Conservation (phyloP, 2,113 vertebrate genomes). For the Litocranius walleri region DNA sequence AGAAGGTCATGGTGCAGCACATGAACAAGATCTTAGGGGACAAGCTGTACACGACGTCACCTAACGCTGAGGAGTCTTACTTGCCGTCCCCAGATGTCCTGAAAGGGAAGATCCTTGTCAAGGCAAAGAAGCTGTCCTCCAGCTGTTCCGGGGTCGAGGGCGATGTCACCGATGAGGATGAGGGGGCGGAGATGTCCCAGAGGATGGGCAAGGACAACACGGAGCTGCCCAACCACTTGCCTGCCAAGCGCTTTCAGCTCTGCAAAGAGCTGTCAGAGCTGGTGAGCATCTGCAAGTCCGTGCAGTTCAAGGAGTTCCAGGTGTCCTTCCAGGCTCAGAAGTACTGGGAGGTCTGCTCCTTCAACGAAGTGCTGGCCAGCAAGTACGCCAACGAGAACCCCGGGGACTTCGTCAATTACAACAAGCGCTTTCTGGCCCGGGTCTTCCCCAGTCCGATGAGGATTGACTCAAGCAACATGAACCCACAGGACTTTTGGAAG, state of each 20-base stretch:
- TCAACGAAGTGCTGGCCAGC: slow-evolving; percentile 95
- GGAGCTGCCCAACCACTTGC: slow-evolving; percentile 84
- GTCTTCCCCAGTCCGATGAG: slow-evolving; percentile 98
- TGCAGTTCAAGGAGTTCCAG: slow-evolving; percentile 95
- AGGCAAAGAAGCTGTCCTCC: slow-evolving; percentile 92
- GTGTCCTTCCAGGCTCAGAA: slow-evolving; percentile 95
- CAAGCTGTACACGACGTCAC: slow-evolving; percentile 87
- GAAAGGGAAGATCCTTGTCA: slow-evolving; percentile 93
- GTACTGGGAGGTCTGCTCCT: slow-evolving; percentile 97
- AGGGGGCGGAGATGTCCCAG: slow-evolving; percentile 96
- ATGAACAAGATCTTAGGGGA: slow-evolving; percentile 96
- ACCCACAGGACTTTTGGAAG: slow-evolving; percentile 99
- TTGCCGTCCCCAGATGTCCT: slow-evolving; percentile 91
- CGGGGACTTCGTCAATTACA: slow-evolving; percentile 98
- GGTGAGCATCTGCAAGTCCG: slow-evolving; percentile 95
- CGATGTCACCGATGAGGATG: slow-evolving; percentile 97
- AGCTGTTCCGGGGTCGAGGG: slow-evolving; percentile 90
- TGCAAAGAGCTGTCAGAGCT: slow-evolving; percentile 96
- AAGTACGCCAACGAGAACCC: slow-evolving; percentile 93
- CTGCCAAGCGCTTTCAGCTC: slow-evolving; percentile 90
- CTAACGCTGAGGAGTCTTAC: slow-evolving; percentile 90
- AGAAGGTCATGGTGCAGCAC: slow-evolving; percentile 97
- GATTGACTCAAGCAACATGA: slow-evolving; percentile 99
- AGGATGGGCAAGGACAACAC: slow-evolving; percentile 85
- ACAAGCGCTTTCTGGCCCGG: slow-evolving; percentile 94